phyloP scores from a whole-genome alignment of 2,888 invertebrate genomes.

The Zonitis immaculata region DNA sequence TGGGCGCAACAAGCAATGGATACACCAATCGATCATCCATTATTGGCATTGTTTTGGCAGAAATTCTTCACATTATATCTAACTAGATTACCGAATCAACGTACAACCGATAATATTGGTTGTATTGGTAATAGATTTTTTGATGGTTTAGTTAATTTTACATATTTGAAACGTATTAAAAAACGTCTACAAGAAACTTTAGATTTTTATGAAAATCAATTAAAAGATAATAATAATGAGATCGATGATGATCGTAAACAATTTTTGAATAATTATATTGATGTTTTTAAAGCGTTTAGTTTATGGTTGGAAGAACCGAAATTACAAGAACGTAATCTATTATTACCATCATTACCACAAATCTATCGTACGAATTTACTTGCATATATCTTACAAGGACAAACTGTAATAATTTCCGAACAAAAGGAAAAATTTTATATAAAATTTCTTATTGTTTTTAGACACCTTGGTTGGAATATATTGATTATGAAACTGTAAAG shows the following conservation, averaged over 20 bases:
- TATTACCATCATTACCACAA: slow-evolving; percentile 65
- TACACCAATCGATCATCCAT: slow-evolving; percentile 62
- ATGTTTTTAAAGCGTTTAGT: slow-evolving; percentile 51
- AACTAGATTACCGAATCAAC: slow-evolving; percentile 53
- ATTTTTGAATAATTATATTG: slow-evolving; percentile 34
- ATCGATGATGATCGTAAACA: slow-evolving; percentile 33
- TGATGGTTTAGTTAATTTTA: slow-evolving; percentile 62
- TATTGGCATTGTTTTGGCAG: slow-evolving; percentile 69
- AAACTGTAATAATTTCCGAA: slow-evolving; percentile 50
- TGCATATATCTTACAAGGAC: slow-evolving; percentile 57
- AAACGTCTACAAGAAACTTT: slow-evolving; percentile 61
- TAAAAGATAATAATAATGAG: slow-evolving; percentile 47
- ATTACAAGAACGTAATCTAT: slow-evolving; percentile 62
- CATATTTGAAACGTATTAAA: slow-evolving; percentile 65
- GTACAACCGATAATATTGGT: slow-evolving; percentile 52
- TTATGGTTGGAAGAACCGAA: slow-evolving; percentile 77
- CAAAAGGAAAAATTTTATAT: too few relatives aligned
- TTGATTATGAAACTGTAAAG: slow-evolving; percentile 57
- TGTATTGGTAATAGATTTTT: slow-evolving; percentile 74
- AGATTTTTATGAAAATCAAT: slow-evolving; percentile 50
- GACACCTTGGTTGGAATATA: slow-evolving; percentile 64
- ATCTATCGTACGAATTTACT: slow-evolving; percentile 67
- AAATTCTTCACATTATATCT: slow-evolving; percentile 71
- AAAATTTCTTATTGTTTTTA: too few relatives aligned
- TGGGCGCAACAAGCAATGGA: slow-evolving; percentile 71